Evolutionary conservation across 2,888 invertebrate genomes (phyloP).

Genomic region (Bugulina stolonifera): DNA sequence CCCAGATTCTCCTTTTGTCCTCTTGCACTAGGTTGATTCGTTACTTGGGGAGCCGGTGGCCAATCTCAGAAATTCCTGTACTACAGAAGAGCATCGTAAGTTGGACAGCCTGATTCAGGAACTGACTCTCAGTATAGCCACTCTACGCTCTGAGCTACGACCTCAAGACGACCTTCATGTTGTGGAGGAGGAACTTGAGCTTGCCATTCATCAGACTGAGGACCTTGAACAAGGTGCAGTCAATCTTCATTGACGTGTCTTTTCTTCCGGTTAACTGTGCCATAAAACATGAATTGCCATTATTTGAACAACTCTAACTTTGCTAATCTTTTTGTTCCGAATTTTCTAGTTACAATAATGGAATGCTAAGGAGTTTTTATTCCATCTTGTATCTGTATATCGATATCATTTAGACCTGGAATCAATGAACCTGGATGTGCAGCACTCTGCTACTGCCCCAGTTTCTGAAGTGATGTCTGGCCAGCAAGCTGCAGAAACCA

Average conservation of each 20-base stretch:
- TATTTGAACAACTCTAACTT: too few relatives aligned
- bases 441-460: neutral
- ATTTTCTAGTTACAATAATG: too few relatives aligned
- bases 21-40: neutral
- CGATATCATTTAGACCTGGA: conserved; percentile 8
- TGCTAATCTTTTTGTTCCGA: too few relatives aligned
- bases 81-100: conserved; percentile 2
- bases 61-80: neutral
- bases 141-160: neutral
- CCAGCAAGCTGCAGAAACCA: neutral
- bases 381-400: too few relatives aligned
- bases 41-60: neutral
- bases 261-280: too few relatives aligned
- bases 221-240: conserved; percentile 17
- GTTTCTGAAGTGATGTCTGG: neutral
- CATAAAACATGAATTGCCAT: too few relatives aligned
- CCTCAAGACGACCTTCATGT: conserved; percentile 7
- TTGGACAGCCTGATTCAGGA: conserved; percentile 14
- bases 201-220: neutral
- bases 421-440: neutral
- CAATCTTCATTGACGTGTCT: too few relatives aligned
- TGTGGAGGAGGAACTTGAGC: conserved; percentile 1
- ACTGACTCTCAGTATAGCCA: neutral
- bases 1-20: neutral
- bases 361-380: too few relatives aligned